Evolutionary conservation across 2,113 vertebrate species (phyloP).

Genomic region (Xyliphius kryptos): DNA sequence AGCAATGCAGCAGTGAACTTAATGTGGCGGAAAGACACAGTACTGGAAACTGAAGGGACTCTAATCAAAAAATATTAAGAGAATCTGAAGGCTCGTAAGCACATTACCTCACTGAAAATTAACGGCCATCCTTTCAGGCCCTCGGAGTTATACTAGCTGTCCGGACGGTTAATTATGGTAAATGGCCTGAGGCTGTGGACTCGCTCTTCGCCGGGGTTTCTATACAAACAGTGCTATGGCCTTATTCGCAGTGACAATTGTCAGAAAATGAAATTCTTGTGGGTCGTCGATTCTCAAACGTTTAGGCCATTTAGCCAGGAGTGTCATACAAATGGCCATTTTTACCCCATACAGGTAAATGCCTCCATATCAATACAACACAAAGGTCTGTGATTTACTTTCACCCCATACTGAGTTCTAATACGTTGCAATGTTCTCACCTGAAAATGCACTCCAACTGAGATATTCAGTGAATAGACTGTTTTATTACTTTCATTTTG

Average conservation of each 20-base stretch:
- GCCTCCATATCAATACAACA: too few species aligned
- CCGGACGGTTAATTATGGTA: slow-evolving; percentile 11
- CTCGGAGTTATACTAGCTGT: neutral
- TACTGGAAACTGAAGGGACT: neutral
- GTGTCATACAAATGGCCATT: too few species aligned
- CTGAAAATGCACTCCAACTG: too few species aligned
- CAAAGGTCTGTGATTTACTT: too few species aligned
- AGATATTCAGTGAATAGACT: too few species aligned
- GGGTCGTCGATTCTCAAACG: too few species aligned
- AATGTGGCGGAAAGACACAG: neutral
- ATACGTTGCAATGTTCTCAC: too few species aligned
- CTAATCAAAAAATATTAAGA: slow-evolving; percentile 2
- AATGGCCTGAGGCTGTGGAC: slow-evolving; percentile 7
- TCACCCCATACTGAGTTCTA: too few species aligned
- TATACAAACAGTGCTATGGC: neutral
- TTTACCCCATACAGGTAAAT: too few species aligned
- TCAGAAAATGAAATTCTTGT: slow-evolving; percentile 11
- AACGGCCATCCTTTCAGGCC: neutral
- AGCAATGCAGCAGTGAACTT: neutral
- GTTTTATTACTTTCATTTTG: too few species aligned
- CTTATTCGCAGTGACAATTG: neutral
- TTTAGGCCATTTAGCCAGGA: too few species aligned
- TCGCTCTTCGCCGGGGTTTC: neutral
- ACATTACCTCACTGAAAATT: slow-evolving; percentile 6
- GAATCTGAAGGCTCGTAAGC: slow-evolving; percentile 8